Evolutionary conservation across 53 echinoderm and acorn worm genomes (phyloP).

Genomic region (Arbacia lixula): DNA sequence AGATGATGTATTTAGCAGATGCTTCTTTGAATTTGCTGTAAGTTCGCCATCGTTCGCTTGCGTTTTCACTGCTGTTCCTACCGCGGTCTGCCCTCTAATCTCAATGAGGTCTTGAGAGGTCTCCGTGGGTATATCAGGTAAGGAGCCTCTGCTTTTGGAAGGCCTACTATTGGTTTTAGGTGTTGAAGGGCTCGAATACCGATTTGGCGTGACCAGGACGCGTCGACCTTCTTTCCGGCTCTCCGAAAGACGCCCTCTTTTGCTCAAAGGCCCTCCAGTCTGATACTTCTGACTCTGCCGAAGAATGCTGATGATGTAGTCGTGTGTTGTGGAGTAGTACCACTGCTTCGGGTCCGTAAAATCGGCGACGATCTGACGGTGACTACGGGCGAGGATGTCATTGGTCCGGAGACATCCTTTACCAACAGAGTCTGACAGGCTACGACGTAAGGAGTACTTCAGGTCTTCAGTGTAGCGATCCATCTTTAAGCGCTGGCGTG

Average conservation of each 20-base stretch:
- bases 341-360: slow-evolving; percentile 63
- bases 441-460: slow-evolving; percentile 40
- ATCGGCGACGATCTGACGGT: slow-evolving; percentile 59
- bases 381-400: slow-evolving; percentile 63
- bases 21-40: background rate
- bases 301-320: slow-evolving; percentile 38
- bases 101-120: slow-evolving; percentile 13
- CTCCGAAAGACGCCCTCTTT: slow-evolving; percentile 13
- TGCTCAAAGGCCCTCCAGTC: background rate
- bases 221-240: background rate
- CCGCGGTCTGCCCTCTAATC: background rate
- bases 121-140: background rate
- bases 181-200: no score
- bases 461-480: slow-evolving; percentile 64
- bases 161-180: no score
- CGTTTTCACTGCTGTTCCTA: background rate
- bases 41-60: background rate
- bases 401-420: slow-evolving; percentile 32
- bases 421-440: slow-evolving; percentile 53
- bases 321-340: slow-evolving; percentile 63
- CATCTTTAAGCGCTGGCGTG: slow-evolving; percentile 27
- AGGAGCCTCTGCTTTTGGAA: background rate
- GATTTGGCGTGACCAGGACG: background rate
- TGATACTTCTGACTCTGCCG: slow-evolving; percentile 30
- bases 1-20: background rate